Evolutionary conservation across 2,797 vertebrate genomes (phyloP).

Genomic region (Selene dorsalis): DNA sequence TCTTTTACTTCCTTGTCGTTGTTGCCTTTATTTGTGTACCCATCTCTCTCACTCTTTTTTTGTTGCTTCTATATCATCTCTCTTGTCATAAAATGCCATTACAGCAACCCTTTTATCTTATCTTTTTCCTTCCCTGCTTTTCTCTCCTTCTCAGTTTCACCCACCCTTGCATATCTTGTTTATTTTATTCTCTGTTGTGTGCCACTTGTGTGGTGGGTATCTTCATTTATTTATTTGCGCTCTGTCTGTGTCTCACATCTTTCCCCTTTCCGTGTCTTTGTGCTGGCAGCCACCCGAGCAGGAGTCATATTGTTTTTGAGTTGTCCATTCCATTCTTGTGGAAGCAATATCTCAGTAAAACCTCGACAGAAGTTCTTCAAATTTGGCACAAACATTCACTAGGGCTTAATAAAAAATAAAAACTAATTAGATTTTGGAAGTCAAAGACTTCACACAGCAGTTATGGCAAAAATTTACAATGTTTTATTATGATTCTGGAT

Average conservation of each 20-base stretch:
- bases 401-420: no score
- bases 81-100: background rate
- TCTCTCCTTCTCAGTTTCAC: background rate
- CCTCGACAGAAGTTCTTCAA: no score
- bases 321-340: no score
- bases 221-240: background rate
- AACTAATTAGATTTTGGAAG: no score
- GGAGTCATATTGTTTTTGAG: no score
- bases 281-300: no score
- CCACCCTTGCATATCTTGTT: background rate
- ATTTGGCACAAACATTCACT: no score
- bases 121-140: background rate
- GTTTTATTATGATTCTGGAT: no score
- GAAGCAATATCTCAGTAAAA: no score
- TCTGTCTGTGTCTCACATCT: background rate
- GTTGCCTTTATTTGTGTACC: background rate
- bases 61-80: background rate
- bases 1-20: background rate
- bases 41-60: background rate
- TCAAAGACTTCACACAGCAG: no score
- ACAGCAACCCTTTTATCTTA: background rate
- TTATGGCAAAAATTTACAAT: no score
- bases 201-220: no score
- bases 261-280: background rate
- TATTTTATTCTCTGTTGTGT: background rate